A percentile compares a stretch with the other conserved stretches of the same genome.
These are phyloP conservation scores for Bombus confusus DNA, from an alignment of 1,140 invertebrate genomes.

Conservation along the genomic window DNA sequence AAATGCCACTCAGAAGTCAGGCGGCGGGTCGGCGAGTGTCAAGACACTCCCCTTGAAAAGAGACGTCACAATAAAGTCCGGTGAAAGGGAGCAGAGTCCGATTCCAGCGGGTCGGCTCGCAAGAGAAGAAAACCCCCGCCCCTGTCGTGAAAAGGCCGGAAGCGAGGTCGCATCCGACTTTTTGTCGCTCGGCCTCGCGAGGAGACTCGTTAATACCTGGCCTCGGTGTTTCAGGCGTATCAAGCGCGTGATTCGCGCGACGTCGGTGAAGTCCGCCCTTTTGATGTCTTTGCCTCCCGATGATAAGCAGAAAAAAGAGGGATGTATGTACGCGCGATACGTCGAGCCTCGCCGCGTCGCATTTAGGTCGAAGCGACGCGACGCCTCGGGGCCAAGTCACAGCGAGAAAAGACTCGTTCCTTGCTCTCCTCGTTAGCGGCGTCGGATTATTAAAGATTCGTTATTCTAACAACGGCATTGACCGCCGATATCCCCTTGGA, in stretches of 20 bases:
- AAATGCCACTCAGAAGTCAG: not conserved
- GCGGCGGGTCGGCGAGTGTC: not conserved
- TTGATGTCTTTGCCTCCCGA: conserved; percentile 28
- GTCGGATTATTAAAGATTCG: conserved; percentile 30
- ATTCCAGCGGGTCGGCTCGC: not conserved
- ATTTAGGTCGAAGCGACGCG: conserved; percentile 36
- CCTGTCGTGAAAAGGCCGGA: not conserved
- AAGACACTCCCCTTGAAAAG: not conserved
- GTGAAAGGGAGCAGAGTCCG: not conserved
- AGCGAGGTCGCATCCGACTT: conserved; percentile 39
- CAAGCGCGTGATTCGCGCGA: not conserved
- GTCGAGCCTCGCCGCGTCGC: not conserved
- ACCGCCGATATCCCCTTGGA: not conserved
- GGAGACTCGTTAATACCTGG: conserved; percentile 45
- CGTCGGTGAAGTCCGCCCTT: conserved; percentile 4
- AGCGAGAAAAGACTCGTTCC: conserved; percentile 4
- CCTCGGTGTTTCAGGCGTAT: conserved; percentile 10
- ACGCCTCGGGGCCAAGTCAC: not conserved
- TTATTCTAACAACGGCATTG: conserved; percentile 9
- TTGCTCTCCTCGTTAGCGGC: conserved; percentile 40
- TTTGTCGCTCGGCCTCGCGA: conserved; percentile 8
- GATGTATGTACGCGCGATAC: not conserved
- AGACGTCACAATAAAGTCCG: conserved; percentile 15
- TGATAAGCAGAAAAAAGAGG: conserved; percentile 16
- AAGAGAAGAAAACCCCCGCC: not conserved